Evolutionary conservation across 2,888 invertebrate genomes (phyloP).

Genomic region (Muscina levida): DNA sequence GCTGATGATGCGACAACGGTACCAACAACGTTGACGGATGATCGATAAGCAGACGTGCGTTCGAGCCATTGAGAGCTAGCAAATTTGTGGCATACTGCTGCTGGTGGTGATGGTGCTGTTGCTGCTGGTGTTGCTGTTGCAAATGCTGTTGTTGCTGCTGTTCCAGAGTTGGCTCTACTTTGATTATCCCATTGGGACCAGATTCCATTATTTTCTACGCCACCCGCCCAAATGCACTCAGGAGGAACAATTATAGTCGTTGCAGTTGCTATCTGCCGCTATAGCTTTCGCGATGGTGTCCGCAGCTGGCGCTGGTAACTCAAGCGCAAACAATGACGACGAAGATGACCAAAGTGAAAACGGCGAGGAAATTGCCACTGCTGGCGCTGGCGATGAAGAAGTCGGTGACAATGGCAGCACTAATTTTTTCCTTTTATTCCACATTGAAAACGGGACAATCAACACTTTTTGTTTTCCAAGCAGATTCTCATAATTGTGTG

Average conservation of each 20-base stretch:
- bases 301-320: slow-evolving; percentile 37
- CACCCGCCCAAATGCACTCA: slow-evolving; percentile 54
- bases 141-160: slow-evolving; percentile 72
- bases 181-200: slow-evolving; percentile 79
- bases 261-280: slow-evolving; percentile 16
- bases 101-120: slow-evolving; percentile 71
- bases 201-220: slow-evolving; percentile 78
- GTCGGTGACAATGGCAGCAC: slow-evolving; percentile 43
- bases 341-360: slow-evolving; percentile 39
- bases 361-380: slow-evolving; percentile 30
- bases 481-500: slow-evolving; percentile 33
- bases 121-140: slow-evolving; percentile 69
- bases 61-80: slow-evolving; percentile 78
- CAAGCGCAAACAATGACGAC: slow-evolving; percentile 55
- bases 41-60: slow-evolving; percentile 78
- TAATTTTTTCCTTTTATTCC: slow-evolving; percentile 60
- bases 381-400: slow-evolving; percentile 29
- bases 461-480: slow-evolving; percentile 52
- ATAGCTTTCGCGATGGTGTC: slow-evolving; percentile 2
- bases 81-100: slow-evolving; percentile 78
- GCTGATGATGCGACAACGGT: slow-evolving; percentile 74
- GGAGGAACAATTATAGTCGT: slow-evolving; percentile 35
- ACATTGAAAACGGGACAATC: slow-evolving; percentile 46
- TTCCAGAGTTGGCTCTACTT: slow-evolving; percentile 79
- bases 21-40: slow-evolving; percentile 78